Conservation (phyloP, 2,888 invertebrate species). For the Trissoscelio sp. region DNA sequence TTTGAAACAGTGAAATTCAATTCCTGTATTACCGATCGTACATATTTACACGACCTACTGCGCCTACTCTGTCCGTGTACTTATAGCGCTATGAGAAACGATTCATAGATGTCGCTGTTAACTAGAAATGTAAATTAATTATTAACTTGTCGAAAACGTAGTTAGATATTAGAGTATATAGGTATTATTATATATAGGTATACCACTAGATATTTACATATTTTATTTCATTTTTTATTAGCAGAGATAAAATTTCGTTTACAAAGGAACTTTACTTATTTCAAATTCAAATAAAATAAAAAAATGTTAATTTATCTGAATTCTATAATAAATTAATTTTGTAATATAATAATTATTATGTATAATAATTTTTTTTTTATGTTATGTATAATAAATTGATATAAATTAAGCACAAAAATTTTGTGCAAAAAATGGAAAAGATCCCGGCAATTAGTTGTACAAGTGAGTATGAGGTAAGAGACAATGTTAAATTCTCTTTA, state of each 20-base stretch:
- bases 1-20: not conserved
- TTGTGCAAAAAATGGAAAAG: conserved; percentile 38
- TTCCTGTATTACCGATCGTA: conserved; percentile 70
- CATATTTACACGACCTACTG: conserved; percentile 25
- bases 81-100: not conserved
- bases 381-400: not conserved
- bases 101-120: conserved; percentile 41
- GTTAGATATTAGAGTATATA: no score
- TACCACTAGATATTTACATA: not conserved
- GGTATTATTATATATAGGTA: not conserved
- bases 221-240: not conserved
- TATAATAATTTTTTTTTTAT: not conserved
- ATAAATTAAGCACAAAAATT: not conserved
- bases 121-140: conserved; percentile 3
- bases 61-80: conserved; percentile 17
- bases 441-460: conserved; percentile 44
- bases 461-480: conserved; percentile 54
- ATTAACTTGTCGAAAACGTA: not conserved
- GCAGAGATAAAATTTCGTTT: not conserved
- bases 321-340: no score
- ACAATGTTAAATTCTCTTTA: conserved; percentile 73
- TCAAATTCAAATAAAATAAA: not conserved
- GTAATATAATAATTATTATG: no score
- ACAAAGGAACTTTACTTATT: conserved; percentile 5
- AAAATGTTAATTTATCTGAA: no score